Evolutionary conservation across 2,797 vertebrate species (phyloP).

Genomic region (Mormyrus proboscirostris): DNA sequence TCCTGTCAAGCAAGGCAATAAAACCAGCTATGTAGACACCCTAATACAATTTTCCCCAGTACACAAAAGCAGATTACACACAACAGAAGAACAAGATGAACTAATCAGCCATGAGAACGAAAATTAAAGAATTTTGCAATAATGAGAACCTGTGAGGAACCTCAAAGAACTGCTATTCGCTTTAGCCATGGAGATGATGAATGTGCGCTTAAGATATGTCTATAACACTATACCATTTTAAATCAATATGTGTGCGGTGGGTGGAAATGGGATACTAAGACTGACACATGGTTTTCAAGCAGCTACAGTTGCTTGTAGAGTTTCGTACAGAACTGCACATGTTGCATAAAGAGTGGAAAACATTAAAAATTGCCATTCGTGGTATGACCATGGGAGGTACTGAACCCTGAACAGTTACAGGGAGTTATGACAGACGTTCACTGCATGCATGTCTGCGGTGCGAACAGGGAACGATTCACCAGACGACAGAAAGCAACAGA

Average conservation of each 20-base stretch:
- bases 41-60: neutral
- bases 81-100: neutral
- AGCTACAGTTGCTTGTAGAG: neutral
- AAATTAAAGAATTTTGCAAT: neutral
- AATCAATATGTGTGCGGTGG: neutral
- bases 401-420: neutral
- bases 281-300: neutral
- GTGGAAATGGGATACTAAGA: neutral
- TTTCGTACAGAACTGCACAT: neutral
- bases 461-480: neutral
- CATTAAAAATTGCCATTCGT: neutral
- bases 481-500: constrained; percentile 12
- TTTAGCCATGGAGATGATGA: neutral
- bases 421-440: neutral
- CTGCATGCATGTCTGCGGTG: neutral
- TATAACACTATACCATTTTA: neutral
- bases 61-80: neutral
- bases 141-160: neutral
- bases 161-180: neutral
- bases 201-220: neutral
- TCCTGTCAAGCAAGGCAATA: neutral
- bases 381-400: neutral
- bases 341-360: neutral
- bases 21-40: neutral
- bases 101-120: neutral